Base-by-base conservation (phyloP, 30 jellyfish, hydroid and myxozoan species). In the Rhopilema esculentum region DNA sequence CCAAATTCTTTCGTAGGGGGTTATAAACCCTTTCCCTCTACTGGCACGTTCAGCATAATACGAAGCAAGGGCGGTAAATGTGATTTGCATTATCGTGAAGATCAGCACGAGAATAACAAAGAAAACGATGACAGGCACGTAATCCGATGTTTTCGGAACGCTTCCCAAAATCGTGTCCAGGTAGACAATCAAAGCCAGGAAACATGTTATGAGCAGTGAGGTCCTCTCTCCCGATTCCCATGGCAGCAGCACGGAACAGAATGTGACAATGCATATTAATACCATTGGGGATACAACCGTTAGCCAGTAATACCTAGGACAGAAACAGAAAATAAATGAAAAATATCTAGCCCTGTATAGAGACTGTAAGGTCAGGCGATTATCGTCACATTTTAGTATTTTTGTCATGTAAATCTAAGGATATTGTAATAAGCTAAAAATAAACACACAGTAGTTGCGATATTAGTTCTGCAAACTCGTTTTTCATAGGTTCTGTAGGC, bases 181-280 rank as follows among this genome's bases (percentile, higher is more conserved):
- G 75, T 32, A 83, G 57, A 83, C 91, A n/a, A 83, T 83, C 20
- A 65, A 75, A 20, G 91, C 91, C 52, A 83, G 33, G 72, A 83
- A 68, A 24, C 84, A 69, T 27, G 91, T 83, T 57, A 83, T 69
- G 0, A 83, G 85, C 0, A 83, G 75, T 15, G 91, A 68, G 25
- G 85, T 83, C 52, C 91, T 69, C 65, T 83, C 91, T 2, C 91
- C 91, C 31, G 69, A 26, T 69, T 83, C 85, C 82, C 91, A 65
- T 0, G 91, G 91, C 0, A 83, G 85, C 28, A 83, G 61, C 33
- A 83, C 91, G 0, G 91, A 69, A 72, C 84, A 69, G 85, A 83
- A 83, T 8, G 91, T 83, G 21, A 69, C 76, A 25, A 70, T 48
- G 65, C 85, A 68, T 32, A 83, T 69, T 19, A 83, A 27, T 26